Conservation (phyloP, 2,888 invertebrate species). For the Oxycera nigricornis region DNA sequence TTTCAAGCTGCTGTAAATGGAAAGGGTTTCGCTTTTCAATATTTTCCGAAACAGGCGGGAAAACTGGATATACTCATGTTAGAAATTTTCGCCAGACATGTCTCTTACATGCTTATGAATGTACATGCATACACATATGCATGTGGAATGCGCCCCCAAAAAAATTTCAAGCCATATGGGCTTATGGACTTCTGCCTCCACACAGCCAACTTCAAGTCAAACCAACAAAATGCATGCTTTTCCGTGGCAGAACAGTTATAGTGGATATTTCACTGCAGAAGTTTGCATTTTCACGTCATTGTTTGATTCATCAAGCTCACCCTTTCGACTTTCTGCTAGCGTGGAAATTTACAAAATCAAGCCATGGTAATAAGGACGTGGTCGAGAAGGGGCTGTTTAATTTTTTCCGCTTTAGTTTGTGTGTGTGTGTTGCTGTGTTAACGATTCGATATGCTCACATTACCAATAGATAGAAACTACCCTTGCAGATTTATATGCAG, state of each 20-base stretch:
- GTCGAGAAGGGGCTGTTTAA: not conserved
- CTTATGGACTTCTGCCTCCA: not conserved
- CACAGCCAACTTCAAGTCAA: not conserved
- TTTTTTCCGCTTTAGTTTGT: no score
- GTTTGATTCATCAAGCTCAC: not conserved
- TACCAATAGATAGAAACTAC: not conserved
- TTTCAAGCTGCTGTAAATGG: not conserved
- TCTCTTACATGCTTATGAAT: not conserved
- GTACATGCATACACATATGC: conserved; percentile 1
- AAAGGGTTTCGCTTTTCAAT: conserved; percentile 12
- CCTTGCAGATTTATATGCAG: not conserved
- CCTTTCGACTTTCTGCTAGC: not conserved
- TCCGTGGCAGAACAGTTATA: not conserved
- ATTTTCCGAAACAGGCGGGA: not conserved
- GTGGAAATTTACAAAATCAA: conserved; percentile 1
- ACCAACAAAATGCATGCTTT: conserved; percentile 13
- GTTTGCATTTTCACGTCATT: not conserved
- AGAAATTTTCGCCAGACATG: no score
- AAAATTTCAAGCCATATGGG: conserved; percentile 7
- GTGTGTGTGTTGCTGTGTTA: conserved; percentile 6
- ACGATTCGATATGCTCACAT: not conserved
- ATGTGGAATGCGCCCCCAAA: conserved; percentile 24
- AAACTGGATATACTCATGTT: no score
- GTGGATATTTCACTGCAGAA: conserved; percentile 5
- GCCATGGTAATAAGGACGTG: not conserved